Evolutionary conservation across 2,113 vertebrate genomes (phyloP).

Genomic region (Petroica traversi): DNA sequence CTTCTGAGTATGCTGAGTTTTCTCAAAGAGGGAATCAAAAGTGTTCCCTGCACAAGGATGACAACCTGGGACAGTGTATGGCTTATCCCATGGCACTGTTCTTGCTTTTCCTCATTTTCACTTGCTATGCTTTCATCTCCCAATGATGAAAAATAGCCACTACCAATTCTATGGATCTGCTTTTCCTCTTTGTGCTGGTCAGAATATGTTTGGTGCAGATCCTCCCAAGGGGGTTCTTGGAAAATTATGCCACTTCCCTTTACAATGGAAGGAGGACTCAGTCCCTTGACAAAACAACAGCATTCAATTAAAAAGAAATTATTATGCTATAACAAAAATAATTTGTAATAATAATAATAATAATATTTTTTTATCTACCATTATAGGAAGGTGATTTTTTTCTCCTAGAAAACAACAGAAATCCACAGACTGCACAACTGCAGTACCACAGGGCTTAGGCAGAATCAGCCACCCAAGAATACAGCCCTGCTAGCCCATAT

Average conservation of each 20-base stretch:
- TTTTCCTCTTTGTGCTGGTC: neutral
- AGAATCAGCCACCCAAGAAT: neutral
- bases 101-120: neutral
- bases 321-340: neutral
- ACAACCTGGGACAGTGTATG: rapidly evolving
- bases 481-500: neutral
- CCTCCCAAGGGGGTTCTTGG: neutral
- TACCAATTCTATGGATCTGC: neutral
- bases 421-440: neutral
- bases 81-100: neutral
- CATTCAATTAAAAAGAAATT: neutral
- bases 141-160: neutral
- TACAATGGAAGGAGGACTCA: neutral
- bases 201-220: neutral
- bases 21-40: neutral
- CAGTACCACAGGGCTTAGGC: neutral
- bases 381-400: neutral
- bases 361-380: neutral
- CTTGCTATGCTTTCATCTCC: neutral
- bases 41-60: neutral
- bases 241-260: neutral
- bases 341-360: neutral
- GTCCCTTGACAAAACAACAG: neutral
- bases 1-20: neutral
- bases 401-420: neutral